A percentile compares a stretch with the other conserved stretches of the same genome.
Evolutionary conservation across 2,113 vertebrate genomes (phyloP).

Genomic region (Vimba vimba): DNA sequence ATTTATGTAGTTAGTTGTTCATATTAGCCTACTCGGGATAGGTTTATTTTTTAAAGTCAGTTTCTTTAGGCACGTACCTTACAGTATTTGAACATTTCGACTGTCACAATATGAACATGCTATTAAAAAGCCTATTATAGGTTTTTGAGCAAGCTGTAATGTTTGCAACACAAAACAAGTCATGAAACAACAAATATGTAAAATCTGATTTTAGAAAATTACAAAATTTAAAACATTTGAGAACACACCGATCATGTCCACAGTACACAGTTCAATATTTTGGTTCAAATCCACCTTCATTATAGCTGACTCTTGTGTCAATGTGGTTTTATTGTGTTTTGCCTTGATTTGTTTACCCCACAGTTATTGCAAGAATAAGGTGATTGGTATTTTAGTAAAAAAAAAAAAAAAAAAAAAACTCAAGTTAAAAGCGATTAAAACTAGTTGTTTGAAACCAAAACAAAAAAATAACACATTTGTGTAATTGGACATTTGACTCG

Average conservation of each 20-base stretch:
- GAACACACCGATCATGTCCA: background rate
- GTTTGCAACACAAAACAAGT: background rate
- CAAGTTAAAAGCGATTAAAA: background rate
- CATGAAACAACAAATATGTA: background rate
- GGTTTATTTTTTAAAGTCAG: background rate
- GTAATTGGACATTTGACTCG: background rate
- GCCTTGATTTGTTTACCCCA: background rate
- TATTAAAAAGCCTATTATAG: background rate
- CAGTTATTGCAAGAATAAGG: background rate
- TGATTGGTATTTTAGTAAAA: background rate
- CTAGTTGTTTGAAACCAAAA: background rate
- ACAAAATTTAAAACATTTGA: background rate
- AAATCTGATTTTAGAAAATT: background rate
- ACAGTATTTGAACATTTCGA: background rate
- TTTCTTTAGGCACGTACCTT: background rate
- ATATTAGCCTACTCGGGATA: background rate
- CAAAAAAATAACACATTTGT: background rate
- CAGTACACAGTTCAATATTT: background rate
- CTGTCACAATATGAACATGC: background rate
- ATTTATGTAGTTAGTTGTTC: background rate
- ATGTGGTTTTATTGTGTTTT: background rate
- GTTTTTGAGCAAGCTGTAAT: background rate
- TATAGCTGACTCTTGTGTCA: background rate
- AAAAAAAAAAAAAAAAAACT: too few relatives aligned
- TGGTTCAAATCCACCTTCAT: background rate